Conservation (phyloP, 2,888 invertebrate species). For the Eristalis intricaria region DNA sequence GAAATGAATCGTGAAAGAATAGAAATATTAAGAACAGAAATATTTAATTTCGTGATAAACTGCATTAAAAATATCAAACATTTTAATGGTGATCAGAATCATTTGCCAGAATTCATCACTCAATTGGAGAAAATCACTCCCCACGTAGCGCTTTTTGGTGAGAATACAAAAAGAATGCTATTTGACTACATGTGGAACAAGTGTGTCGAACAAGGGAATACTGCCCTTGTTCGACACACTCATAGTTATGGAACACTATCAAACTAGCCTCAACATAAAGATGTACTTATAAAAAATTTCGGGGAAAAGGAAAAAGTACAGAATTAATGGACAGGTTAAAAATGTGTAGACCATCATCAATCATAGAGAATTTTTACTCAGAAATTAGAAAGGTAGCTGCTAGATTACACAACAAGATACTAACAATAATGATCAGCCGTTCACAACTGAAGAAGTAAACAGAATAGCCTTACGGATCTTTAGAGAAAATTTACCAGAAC, state of each 20-base stretch:
- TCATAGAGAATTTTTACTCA: too few species aligned
- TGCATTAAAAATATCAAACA: neutral
- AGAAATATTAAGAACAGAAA: too few species aligned
- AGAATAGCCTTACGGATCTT: conserved; percentile 31
- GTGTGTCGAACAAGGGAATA: neutral
- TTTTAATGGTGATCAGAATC: too few species aligned
- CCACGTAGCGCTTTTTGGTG: neutral
- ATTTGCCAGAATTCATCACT: too few species aligned
- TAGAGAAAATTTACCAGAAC: too few species aligned
- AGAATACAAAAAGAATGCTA: neutral
- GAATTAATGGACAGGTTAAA: too few species aligned
- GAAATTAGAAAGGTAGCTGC: neutral
- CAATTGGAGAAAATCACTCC: neutral
- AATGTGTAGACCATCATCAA: too few species aligned
- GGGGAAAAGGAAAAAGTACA: conserved; percentile 6
- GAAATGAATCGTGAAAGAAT: neutral
- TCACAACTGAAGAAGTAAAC: conserved; percentile 26
- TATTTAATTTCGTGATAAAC: neutral
- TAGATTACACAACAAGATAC: conserved; percentile 5
- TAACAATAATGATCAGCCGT: neutral
- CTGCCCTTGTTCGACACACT: too few species aligned
- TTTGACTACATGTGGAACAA: conserved; percentile 2
- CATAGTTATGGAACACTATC: neutral
- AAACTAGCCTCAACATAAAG: neutral
- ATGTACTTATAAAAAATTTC: conserved; percentile 2